These are phyloP conservation scores for Potamarius usumacintae DNA, from an alignment of 2,113 vertebrate genomes.

Conservation along the genomic window DNA sequence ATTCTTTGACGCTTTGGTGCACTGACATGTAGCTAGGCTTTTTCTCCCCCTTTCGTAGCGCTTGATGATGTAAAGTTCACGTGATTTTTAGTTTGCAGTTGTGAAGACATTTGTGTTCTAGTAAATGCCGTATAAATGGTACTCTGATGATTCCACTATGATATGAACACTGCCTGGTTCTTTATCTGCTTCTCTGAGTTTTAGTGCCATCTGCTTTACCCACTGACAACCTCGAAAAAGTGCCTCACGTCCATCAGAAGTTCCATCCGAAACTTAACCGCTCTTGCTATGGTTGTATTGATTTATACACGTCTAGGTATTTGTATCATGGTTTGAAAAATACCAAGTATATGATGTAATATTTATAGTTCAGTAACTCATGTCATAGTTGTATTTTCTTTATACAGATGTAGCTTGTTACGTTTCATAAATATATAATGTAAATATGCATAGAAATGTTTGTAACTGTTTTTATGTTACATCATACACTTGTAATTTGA, in stretches of 20 bases:
- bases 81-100: conserved; percentile 73
- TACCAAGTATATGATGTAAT: conserved; percentile 84
- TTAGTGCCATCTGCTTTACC: conserved; percentile 79
- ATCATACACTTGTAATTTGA: conserved; percentile 91
- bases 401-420: conserved; percentile 86
- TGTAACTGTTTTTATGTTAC: conserved; percentile 93
- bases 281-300: conserved; percentile 79
- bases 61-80: conserved; percentile 77
- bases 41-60: conserved; percentile 68
- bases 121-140: conserved; percentile 80
- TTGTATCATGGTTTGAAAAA: conserved; percentile 74
- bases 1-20: conserved; percentile 76
- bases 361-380: conserved; percentile 87
- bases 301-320: conserved; percentile 73
- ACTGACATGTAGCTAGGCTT: conserved; percentile 74
- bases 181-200: conserved; percentile 60
- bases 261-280: conserved; percentile 82
- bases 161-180: conserved; percentile 80
- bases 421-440: conserved; percentile 89
- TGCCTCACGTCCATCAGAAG: conserved; percentile 91
- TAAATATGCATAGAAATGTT: conserved; percentile 94
- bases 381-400: conserved; percentile 86
- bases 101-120: conserved; percentile 64
- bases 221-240: conserved; percentile 86
- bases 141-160: conserved; percentile 74